These are phyloP conservation scores for Pseudomyrmex concolor DNA, from an alignment of 1,140 invertebrate species.

Conservation along the genomic window DNA sequence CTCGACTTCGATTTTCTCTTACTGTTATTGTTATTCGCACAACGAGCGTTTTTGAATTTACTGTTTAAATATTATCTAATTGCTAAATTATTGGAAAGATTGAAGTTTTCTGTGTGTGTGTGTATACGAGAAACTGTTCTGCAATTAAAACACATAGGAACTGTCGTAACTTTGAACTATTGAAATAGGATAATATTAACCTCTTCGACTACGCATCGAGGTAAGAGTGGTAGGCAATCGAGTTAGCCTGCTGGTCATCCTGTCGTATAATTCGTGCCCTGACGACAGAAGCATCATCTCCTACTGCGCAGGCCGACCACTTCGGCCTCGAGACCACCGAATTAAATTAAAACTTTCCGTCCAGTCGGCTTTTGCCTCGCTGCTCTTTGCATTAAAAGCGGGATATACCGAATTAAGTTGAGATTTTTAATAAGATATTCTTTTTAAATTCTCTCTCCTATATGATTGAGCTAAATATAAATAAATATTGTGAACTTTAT, in stretches of 20 bases:
- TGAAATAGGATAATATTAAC: slow-evolving; percentile 57
- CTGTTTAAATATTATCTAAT: background rate
- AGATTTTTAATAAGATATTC: slow-evolving; percentile 64
- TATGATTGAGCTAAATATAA: background rate
- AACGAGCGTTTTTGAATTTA: no score
- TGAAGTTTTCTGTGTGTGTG: background rate
- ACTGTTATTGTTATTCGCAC: no score
- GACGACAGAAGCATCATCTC: slow-evolving; percentile 52
- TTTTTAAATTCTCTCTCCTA: background rate
- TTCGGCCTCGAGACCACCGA: slow-evolving; percentile 50
- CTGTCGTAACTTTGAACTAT: slow-evolving; percentile 24
- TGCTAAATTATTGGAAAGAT: background rate
- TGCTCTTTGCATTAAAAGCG: slow-evolving; percentile 58
- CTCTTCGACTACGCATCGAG: slow-evolving; percentile 60
- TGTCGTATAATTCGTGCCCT: slow-evolving; percentile 43
- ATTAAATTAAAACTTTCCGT: slow-evolving; percentile 73
- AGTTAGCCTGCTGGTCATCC: slow-evolving; percentile 69
- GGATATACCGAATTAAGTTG: slow-evolving; percentile 48
- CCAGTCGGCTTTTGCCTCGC: slow-evolving; percentile 45
- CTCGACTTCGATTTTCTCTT: no score
- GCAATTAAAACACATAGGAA: slow-evolving; percentile 37
- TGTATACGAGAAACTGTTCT: background rate
- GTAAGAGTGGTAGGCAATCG: slow-evolving; percentile 66
- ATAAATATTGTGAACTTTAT: background rate
- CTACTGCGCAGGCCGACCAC: slow-evolving; percentile 48